These are phyloP conservation scores for Planiliza haematocheilus DNA, from an alignment of 2,113 vertebrate genomes.

Conservation along the genomic window DNA sequence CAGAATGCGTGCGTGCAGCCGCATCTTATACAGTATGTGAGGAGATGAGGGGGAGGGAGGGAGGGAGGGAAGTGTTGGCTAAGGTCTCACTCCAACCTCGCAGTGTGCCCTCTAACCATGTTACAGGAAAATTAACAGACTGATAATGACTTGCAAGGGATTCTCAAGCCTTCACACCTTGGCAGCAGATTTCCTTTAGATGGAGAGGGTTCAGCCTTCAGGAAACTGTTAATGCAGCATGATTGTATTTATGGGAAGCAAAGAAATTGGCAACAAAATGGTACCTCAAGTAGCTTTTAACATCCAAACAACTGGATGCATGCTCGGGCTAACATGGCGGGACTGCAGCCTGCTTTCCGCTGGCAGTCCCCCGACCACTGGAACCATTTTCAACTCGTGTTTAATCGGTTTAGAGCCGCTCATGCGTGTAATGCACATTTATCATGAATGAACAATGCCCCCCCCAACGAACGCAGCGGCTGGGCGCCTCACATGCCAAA, in stretches of 20 bases:
- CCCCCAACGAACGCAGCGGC: constrained; percentile 48
- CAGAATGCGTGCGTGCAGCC: constrained; percentile 20
- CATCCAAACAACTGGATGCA: constrained; percentile 49
- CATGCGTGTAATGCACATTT: constrained; percentile 67
- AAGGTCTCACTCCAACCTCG: constrained; percentile 7
- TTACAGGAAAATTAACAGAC: constrained; percentile 54
- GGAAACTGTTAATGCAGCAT: constrained; percentile 30
- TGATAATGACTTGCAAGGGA: constrained; percentile 70
- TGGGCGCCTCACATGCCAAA: constrained; percentile 32
- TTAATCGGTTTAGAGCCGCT: constrained; percentile 59
- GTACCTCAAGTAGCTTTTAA: constrained; percentile 24
- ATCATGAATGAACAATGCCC: constrained; percentile 72
- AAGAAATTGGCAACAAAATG: not conserved
- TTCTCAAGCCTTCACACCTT: constrained; percentile 40
- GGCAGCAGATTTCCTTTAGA: constrained; percentile 43
- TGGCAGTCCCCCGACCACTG: constrained; percentile 39
- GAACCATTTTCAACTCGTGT: constrained; percentile 48
- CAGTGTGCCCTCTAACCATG: constrained; percentile 9
- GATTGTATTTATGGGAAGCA: not conserved
- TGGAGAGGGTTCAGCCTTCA: constrained; percentile 37
- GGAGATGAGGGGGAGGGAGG: not conserved
- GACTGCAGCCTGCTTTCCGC: constrained; percentile 40
- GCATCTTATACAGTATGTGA: constrained; percentile 25
- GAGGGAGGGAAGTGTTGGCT: not conserved
- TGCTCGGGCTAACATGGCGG: constrained; percentile 46